Evolutionary conservation across 2,888 invertebrate genomes (phyloP).

Genomic region (Caenorhabditis japonica): DNA sequence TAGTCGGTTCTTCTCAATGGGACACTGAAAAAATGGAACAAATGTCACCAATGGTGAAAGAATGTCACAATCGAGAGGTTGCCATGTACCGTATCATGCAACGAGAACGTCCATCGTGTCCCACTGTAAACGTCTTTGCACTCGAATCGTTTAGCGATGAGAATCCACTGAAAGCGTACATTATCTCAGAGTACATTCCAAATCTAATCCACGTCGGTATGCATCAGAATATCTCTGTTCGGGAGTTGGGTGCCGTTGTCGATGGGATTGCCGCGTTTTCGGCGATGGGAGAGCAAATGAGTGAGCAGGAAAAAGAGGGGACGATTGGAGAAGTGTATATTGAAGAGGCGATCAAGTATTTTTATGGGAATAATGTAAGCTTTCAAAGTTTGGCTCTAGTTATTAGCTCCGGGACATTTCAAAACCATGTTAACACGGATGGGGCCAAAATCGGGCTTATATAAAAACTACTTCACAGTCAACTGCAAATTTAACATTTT

Average conservation of each 20-base stretch:
- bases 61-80: constrained; percentile 41
- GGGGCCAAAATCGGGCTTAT: too few species aligned
- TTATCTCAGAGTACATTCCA: constrained; percentile 33
- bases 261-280: constrained; percentile 43
- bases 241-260: constrained; percentile 19
- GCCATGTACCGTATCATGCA: constrained; percentile 35
- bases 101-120: constrained; percentile 23
- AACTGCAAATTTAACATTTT: too few species aligned
- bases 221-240: constrained; percentile 11
- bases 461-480: too few species aligned
- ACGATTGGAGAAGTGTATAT: constrained; percentile 34
- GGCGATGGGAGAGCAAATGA: constrained; percentile 40
- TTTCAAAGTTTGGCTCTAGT: too few species aligned
- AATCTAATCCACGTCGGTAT: constrained; percentile 31
- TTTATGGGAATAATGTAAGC: constrained; percentile 24
- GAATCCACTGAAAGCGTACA: constrained; percentile 28
- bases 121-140: constrained; percentile 18
- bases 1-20: constrained; percentile 26
- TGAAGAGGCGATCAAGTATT: constrained; percentile 24
- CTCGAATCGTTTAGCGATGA: constrained; percentile 20
- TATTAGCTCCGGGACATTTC: too few species aligned
- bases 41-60: constrained; percentile 23
- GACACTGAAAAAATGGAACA: constrained; percentile 26
- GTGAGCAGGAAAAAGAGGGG: constrained; percentile 5
- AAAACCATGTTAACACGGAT: too few species aligned